Conservation (phyloP, 2,888 invertebrate genomes). For the Carpatolechia fugitivella region DNA sequence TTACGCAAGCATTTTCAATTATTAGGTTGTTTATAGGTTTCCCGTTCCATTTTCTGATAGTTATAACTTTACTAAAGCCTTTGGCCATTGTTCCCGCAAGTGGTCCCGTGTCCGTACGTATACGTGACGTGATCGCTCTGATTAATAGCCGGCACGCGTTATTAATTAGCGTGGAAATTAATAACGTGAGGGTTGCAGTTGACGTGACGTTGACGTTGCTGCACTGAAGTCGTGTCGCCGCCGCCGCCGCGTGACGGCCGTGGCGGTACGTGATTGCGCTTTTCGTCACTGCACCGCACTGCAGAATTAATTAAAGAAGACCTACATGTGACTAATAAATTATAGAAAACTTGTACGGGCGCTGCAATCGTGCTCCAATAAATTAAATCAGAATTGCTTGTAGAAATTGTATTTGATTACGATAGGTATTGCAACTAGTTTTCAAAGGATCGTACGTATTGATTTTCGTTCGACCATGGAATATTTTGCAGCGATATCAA, state of each 20-base stretch:
- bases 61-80: slow-evolving; percentile 1
- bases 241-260: slow-evolving; percentile 29
- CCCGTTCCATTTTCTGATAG: slow-evolving; percentile 8
- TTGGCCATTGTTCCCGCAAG: slow-evolving; percentile 10
- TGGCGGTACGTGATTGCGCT: slow-evolving; percentile 39
- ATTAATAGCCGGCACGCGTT: slow-evolving; percentile 63
- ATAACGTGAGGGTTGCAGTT: slow-evolving; percentile 67
- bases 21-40: slow-evolving; percentile 1
- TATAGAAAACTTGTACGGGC: slow-evolving; percentile 21
- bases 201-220: slow-evolving; percentile 43
- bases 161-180: slow-evolving; percentile 69
- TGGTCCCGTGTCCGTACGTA: too few relatives aligned
- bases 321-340: slow-evolving; percentile 36
- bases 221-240: slow-evolving; percentile 18
- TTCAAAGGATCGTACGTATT: background rate
- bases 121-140: slow-evolving; percentile 52
- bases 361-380: background rate
- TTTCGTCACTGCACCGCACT: slow-evolving; percentile 44
- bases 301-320: slow-evolving; percentile 69
- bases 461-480: background rate
- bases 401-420: background rate
- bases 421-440: background rate
- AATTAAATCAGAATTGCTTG: slow-evolving; percentile 1
- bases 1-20: background rate
- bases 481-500: slow-evolving; percentile 1